Percentiles rank a stretch among this genome's conserved stretches.
These are phyloP conservation scores for Isichthys henryi DNA, from an alignment of 2,113 vertebrate genomes.

Conservation along the genomic window DNA sequence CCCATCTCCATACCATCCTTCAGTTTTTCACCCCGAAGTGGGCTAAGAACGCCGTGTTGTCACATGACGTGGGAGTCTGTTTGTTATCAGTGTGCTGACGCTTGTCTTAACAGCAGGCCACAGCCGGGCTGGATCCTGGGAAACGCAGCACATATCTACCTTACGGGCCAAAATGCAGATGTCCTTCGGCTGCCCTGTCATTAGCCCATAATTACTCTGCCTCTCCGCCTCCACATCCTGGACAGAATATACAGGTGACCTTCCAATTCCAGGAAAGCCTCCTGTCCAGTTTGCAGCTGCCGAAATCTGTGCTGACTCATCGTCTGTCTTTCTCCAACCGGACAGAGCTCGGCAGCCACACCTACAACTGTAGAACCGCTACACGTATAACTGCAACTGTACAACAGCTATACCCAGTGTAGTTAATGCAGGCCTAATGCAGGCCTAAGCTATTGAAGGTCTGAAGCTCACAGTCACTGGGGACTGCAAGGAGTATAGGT, in stretches of 20 bases:
- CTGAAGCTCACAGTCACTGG: not conserved
- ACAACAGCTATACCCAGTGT: not conserved
- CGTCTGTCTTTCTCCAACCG: not conserved
- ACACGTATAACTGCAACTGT: not conserved
- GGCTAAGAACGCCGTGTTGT: not conserved
- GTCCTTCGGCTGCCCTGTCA: not conserved
- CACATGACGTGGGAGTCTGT: not conserved
- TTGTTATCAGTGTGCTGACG: not conserved
- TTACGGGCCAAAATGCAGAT: slow-evolving; percentile 39
- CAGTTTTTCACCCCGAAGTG: not conserved
- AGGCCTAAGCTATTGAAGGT: too few relatives aligned
- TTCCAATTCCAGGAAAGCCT: slow-evolving; percentile 9
- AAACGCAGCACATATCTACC: slow-evolving; percentile 29
- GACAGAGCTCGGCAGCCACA: not conserved
- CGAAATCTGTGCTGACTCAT: not conserved
- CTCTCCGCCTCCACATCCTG: slow-evolving; percentile 25
- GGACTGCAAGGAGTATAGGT: not conserved
- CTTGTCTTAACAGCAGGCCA: slow-evolving; percentile 28
- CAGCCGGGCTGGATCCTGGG: slow-evolving; percentile 29
- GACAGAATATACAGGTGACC: slow-evolving; percentile 25
- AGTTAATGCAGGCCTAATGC: too few relatives aligned
- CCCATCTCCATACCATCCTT: not conserved
- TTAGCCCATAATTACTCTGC: slow-evolving; percentile 32
- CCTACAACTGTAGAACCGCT: not conserved
- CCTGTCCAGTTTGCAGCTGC: not conserved